Percentiles rank a stretch among this genome's conserved stretches.
These are phyloP conservation scores for Fabriciana adippe DNA, from an alignment of 2,888 invertebrate species.

Conservation along the genomic window DNA sequence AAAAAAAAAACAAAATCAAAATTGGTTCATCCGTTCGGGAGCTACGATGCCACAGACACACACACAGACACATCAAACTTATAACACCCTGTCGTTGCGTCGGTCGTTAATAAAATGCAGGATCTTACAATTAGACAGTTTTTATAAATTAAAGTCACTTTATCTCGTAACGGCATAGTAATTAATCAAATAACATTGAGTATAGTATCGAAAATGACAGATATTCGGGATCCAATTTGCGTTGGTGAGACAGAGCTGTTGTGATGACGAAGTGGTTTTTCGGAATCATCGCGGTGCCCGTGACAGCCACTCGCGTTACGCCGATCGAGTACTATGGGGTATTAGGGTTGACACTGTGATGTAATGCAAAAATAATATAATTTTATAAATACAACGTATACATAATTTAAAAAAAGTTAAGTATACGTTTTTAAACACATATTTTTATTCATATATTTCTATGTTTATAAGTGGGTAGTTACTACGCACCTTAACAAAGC, in stretches of 20 bases:
- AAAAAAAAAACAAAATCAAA: too few relatives aligned
- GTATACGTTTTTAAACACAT: too few relatives aligned
- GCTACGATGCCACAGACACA: too few relatives aligned
- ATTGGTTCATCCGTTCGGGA: too few relatives aligned
- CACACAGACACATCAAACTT: too few relatives aligned
- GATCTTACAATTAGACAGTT: neutral
- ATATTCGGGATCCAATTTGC: conserved; percentile 57
- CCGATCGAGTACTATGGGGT: conserved; percentile 33
- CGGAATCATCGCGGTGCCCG: conserved; percentile 53
- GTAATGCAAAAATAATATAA: neutral
- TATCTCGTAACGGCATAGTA: neutral
- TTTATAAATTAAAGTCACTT: neutral
- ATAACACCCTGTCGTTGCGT: too few relatives aligned
- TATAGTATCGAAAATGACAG: conserved; percentile 27
- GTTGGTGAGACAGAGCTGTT: conserved; percentile 45
- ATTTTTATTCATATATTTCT: too few relatives aligned
- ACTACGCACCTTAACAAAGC: too few relatives aligned
- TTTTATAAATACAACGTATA: neutral
- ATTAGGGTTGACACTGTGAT: conserved; percentile 51
- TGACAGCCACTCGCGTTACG: conserved; percentile 62
- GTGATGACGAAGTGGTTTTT: conserved; percentile 62
- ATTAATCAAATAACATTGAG: neutral
- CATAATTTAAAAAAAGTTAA: too few relatives aligned
- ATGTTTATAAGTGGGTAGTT: too few relatives aligned
- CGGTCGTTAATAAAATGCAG: neutral